Conservation (phyloP, 2,113 vertebrate species). For the Cettia cetti region DNA sequence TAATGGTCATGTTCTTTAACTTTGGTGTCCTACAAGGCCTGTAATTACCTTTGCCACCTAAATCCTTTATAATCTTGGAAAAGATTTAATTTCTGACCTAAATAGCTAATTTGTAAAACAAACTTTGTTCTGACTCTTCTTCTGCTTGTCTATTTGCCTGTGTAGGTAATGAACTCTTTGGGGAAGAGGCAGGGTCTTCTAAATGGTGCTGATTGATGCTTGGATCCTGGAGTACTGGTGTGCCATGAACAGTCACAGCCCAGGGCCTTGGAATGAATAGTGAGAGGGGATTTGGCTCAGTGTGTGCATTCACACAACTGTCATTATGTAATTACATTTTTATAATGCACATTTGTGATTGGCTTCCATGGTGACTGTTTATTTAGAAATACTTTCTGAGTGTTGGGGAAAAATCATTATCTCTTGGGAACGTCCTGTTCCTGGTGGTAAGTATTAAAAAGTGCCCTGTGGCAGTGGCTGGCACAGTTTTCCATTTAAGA, state of each 20-base stretch:
- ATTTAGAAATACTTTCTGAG: conserved; percentile 7
- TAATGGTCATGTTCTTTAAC: neutral
- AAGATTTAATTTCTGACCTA: neutral
- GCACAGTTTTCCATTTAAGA: neutral
- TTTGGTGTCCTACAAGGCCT: neutral
- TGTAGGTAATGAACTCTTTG: neutral
- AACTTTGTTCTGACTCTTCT: neutral
- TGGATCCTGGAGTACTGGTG: neutral
- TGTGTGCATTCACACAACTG: neutral
- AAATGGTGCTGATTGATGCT: neutral
- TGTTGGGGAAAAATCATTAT: neutral
- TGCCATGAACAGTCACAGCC: neutral
- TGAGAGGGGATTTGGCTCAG: neutral
- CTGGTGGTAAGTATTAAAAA: neutral
- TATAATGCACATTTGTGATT: neutral
- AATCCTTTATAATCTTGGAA: neutral
- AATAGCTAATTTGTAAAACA: neutral
- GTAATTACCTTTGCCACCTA: neutral
- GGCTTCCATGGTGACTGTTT: conserved; percentile 23
- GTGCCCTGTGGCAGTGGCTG: neutral
- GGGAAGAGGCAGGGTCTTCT: neutral
- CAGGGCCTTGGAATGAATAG: neutral
- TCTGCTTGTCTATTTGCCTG: neutral
- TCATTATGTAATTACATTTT: conserved; percentile 2
- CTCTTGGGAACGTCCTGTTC: neutral